phyloP scores from a whole-genome alignment of 2,797 vertebrate species.

The Taenioides sp. region DNA sequence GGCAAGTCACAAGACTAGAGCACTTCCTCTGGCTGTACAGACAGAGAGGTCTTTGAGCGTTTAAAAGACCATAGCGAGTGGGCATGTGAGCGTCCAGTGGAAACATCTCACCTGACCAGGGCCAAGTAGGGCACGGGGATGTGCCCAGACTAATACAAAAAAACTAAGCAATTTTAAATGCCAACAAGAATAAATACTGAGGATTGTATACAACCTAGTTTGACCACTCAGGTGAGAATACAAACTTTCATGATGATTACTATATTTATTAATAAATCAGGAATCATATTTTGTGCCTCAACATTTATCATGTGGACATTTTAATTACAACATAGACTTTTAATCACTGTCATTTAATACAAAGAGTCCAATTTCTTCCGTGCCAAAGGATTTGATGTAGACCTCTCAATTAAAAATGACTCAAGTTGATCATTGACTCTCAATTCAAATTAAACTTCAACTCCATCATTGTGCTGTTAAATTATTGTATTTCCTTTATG shows the following conservation, averaged over 20 bases:
- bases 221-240: not conserved
- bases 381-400: no score
- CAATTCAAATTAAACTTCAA: no score
- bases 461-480: no score
- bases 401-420: no score
- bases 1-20: slow-evolving; percentile 58
- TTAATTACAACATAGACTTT: not conserved
- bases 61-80: slow-evolving; percentile 7
- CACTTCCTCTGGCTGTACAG: slow-evolving; percentile 50
- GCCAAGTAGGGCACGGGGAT: slow-evolving; percentile 5
- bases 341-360: no score
- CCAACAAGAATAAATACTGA: not conserved
- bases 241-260: no score
- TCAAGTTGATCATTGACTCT: no score
- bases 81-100: slow-evolving; percentile 26
- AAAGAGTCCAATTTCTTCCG: no score
- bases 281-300: no score
- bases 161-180: not conserved
- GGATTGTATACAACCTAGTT: not conserved
- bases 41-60: slow-evolving; percentile 64
- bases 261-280: no score
- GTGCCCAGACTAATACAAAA: not conserved
- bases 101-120: slow-evolving; percentile 37
- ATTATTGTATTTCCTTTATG: no score
- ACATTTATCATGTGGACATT: not conserved